phyloP scores from a whole-genome alignment of 37 sponge, comb jelly and placozoan species.

The Halichondria panicea region DNA sequence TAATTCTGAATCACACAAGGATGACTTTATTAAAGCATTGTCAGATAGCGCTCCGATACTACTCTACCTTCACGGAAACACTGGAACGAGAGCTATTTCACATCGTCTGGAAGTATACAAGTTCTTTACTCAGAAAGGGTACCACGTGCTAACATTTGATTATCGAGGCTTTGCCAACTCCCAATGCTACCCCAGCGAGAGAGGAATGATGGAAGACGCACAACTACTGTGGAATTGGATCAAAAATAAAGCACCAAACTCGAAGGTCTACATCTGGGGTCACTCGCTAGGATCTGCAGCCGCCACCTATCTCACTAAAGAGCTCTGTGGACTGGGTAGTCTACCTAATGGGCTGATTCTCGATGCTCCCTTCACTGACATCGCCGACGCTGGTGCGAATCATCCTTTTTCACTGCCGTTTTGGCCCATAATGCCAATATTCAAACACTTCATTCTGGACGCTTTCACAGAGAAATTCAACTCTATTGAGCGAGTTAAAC shows the following conservation, averaged over 20 bases:
- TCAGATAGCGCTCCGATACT: slow-evolving; percentile 70
- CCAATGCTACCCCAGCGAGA: slow-evolving; percentile 69
- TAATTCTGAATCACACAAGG: background rate
- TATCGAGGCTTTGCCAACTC: slow-evolving; percentile 91
- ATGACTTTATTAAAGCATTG: slow-evolving; percentile 16
- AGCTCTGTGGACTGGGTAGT: slow-evolving; percentile 2
- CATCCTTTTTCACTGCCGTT: slow-evolving; percentile 58
- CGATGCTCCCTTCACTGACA: slow-evolving; percentile 80
- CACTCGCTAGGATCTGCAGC: slow-evolving; percentile 89
- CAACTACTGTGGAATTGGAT: slow-evolving; percentile 75
- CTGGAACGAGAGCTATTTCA: slow-evolving; percentile 59
- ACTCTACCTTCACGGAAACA: slow-evolving; percentile 78
- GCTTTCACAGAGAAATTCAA: slow-evolving; percentile 50
- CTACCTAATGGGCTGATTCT: slow-evolving; percentile 58
- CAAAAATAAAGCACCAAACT: slow-evolving; percentile 31
- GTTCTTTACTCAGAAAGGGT: slow-evolving; percentile 49
- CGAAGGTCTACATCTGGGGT: slow-evolving; percentile 80
- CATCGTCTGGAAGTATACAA: slow-evolving; percentile 81
- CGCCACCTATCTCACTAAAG: slow-evolving; percentile 56
- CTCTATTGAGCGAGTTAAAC: slow-evolving; percentile 26
- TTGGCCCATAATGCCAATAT: slow-evolving; percentile 51
- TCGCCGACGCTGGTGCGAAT: slow-evolving; percentile 52
- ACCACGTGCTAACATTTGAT: slow-evolving; percentile 85
- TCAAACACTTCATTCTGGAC: slow-evolving; percentile 37
- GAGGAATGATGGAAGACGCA: slow-evolving; percentile 74